Evolutionary conservation across 1,140 invertebrate species (phyloP), one percentile per base, ranked within the genome.

Genomic region (Mycetomoellerius zeteki): DNA sequence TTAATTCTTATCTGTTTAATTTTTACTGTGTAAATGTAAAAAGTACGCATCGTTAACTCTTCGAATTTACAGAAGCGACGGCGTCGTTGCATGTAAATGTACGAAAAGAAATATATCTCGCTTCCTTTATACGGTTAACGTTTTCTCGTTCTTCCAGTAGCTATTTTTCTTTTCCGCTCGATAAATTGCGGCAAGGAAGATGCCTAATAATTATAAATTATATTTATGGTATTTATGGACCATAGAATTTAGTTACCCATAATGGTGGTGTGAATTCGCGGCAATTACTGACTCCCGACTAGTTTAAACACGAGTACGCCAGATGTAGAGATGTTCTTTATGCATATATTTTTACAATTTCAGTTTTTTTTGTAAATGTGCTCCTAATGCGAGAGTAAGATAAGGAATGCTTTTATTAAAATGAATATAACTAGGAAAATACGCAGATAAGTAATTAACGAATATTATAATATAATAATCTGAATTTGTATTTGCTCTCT

Each of bases 141-240:
- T 33, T 33, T 33, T 86, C 14, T 33, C 67, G 19, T 54, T 24
- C 47, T 60, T 81, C 58, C 19, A 56, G 30, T 27, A 27, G 37
- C 27, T 14, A 72, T 85, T 60, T 58, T 64, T 85, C 37, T 60
- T 58, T 88, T 88, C 72, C 80, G 43, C n/a, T 27, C 73, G 64
- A 84, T 84, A 84, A 76, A 87, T 24, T 27, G 30, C 16, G 67
- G 24, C 80, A 33, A 12, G n/a, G 19, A 37, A 67, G 30, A 67
- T 54, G 56, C 33, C 81, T 85, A 75, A 85, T 89, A 78, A 85
- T 80, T 82, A 88, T 82, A 80, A 88, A 88, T 87, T 82, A 86
- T 64, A 19, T n/a, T n/a, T n/a, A n/a, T n/a, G 27, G 8, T 54
- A 75, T 88, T 88, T 82, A 76, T 60, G 54, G 67, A 19, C 50